These are phyloP conservation scores for Phytoseiulus persimilis DNA, from an alignment of 2,888 invertebrate genomes.

Conservation along the genomic window DNA sequence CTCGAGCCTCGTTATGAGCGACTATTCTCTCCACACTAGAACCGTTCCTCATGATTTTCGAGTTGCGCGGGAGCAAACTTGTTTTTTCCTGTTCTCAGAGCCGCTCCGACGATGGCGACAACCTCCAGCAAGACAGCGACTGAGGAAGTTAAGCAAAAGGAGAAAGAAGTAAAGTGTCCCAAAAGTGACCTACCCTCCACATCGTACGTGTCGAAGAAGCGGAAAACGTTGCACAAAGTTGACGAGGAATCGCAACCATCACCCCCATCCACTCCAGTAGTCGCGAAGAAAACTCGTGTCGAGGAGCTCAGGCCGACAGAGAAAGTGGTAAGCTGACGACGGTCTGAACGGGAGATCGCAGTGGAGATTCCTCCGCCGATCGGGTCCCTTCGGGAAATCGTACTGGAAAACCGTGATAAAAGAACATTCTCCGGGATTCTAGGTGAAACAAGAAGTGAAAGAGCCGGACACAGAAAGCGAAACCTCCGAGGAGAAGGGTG, in stretches of 20 bases:
- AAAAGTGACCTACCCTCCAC: not conserved
- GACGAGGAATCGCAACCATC: conserved; percentile 18
- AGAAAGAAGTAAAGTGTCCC: not conserved
- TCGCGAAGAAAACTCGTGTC: conserved; percentile 8
- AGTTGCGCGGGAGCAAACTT: not conserved
- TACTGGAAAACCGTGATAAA: not conserved
- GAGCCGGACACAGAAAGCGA: conserved; percentile 22
- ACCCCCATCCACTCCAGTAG: not conserved
- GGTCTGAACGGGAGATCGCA: not conserved
- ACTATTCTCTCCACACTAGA: not conserved
- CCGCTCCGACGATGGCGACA: not conserved
- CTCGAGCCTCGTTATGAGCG: not conserved
- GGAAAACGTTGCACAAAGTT: conserved; percentile 16
- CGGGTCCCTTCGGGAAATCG: not conserved
- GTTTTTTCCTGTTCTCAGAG: not conserved
- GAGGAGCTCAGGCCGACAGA: not conserved
- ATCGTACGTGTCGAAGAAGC: conserved; percentile 16
- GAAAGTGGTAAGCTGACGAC: not conserved
- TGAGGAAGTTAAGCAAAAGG: not conserved
- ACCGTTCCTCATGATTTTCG: not conserved
- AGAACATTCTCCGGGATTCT: not conserved
- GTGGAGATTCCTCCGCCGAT: not conserved
- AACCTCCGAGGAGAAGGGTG: conserved; percentile 40
- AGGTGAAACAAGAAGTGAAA: conserved; percentile 31
- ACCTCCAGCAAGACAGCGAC: not conserved